Base-by-base conservation (phyloP, 2,888 invertebrate genomes). In the Creontiades dilutus region DNA sequence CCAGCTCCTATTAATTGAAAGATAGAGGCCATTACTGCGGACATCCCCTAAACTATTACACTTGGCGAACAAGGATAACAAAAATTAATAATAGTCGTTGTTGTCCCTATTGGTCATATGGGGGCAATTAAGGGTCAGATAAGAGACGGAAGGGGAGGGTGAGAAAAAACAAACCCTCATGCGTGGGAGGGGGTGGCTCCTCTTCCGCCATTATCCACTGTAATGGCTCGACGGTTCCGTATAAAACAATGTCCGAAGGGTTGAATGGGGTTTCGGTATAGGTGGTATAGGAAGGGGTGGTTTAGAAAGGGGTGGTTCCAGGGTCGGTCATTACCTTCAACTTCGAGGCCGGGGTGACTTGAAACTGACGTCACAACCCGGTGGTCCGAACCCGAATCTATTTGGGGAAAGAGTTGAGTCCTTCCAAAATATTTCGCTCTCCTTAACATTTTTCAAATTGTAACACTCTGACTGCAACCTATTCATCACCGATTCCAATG, bases 41-140 rank as follows among this genome's bases (percentile, higher is more conserved):
- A 76, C 76, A 76, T 37, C 76, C 9, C 28, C 46, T 78, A 78
- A 78, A 78, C 78, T 78, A 78, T 78, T 78, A 78, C 78, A 37
- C 37, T 37, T n/a, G 78, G 28, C 19, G 46, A 47, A 78, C 78
- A 78, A 19, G 78, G 78, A 78, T 78, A 78, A 78, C 78, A 78
- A 78, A 78, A 78, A 78, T 78, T 78, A 78, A 78, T 78, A 78
- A 78, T 78, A 46, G 78, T 78, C 78, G 78, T 78, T 78, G 78
- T 78, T 78, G 78, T 52, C 27, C 55, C 27, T 85, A 85, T 85
- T 85, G 85, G 85, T 85, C 85, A 85, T 85, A 85, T 57, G 85
- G 61, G 85, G 57, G 85, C 61, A 85, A 85, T 85, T 85, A 85
- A 55, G 57, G 85, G 85, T 52, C 23, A 85, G 85, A 85, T 85